phyloP scores from a whole-genome alignment of 2,797 vertebrate species.

The Phoebastria nigripes region DNA sequence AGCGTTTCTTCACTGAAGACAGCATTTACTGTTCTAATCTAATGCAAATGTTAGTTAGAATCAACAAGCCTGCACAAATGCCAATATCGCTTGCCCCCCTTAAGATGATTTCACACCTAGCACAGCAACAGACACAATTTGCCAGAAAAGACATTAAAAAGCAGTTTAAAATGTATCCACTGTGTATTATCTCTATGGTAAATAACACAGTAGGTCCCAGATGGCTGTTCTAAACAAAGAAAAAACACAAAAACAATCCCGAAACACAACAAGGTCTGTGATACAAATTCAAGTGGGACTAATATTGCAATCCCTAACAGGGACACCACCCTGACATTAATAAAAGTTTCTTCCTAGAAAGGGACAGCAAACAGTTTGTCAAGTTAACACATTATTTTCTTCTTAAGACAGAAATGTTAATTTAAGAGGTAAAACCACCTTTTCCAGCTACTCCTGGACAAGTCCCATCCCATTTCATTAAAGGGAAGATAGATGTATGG shows the following conservation, averaged over 20 bases:
- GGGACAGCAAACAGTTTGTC: not conserved
- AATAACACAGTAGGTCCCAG: slow-evolving; percentile 20
- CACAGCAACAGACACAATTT: slow-evolving; percentile 10
- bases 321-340: not conserved
- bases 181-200: slow-evolving; percentile 3
- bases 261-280: not conserved
- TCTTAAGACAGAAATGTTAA: not conserved
- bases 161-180: slow-evolving; percentile 17
- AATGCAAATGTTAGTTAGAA: slow-evolving; percentile 56
- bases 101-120: slow-evolving; percentile 52
- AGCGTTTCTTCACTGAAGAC: slow-evolving; percentile 42
- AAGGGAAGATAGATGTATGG: not conserved
- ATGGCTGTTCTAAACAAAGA: slow-evolving; percentile 1
- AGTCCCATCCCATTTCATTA: not conserved
- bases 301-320: not conserved
- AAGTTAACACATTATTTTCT: not conserved
- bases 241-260: not conserved
- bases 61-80: slow-evolving; percentile 36
- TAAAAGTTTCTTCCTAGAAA: not conserved
- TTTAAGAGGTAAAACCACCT: not conserved
- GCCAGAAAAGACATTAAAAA: slow-evolving; percentile 36
- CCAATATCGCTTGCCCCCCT: not conserved
- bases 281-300: not conserved
- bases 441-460: not conserved
- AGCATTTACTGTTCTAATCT: slow-evolving; percentile 45